Evolutionary conservation across 2,113 vertebrate species (phyloP).

Genomic region (Myxocyprinus asiaticus): DNA sequence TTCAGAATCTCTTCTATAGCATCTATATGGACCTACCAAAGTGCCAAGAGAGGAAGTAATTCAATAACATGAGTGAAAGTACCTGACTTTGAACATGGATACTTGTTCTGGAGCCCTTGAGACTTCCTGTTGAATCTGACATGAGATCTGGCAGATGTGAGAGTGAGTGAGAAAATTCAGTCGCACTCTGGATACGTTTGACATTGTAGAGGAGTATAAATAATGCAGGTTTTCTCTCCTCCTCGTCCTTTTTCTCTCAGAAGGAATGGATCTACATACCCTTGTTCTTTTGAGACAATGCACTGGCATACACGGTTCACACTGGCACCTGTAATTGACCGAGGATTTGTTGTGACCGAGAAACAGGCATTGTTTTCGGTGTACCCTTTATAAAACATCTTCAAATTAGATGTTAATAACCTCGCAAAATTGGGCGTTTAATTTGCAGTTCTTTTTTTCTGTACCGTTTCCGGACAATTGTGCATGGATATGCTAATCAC

Average conservation of each 20-base stretch:
- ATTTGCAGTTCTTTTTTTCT: constrained; percentile 40
- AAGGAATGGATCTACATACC: constrained; percentile 54
- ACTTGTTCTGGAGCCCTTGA: background rate
- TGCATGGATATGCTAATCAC: constrained; percentile 69
- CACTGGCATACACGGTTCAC: constrained; percentile 36
- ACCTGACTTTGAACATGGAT: background rate
- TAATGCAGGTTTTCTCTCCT: constrained; percentile 47
- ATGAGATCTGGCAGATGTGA: background rate
- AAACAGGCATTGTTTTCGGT: constrained; percentile 69
- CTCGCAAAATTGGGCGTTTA: constrained; percentile 46
- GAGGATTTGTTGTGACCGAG: constrained; percentile 7
- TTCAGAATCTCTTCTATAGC: no score
- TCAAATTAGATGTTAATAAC: constrained; percentile 35
- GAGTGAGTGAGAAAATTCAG: constrained; percentile 27
- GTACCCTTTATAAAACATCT: background rate
- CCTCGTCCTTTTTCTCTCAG: constrained; percentile 17
- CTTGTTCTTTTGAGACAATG: constrained; percentile 33
- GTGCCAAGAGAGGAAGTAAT: background rate
- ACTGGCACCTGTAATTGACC: background rate
- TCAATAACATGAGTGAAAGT: no score
- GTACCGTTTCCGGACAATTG: constrained; percentile 77
- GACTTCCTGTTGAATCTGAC: constrained; percentile 19
- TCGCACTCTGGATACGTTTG: constrained; percentile 33
- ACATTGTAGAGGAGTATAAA: constrained; percentile 45
- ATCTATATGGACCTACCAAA: background rate